Conservation (phyloP, 2,797 vertebrate genomes). For the Spheniscus humboldti region DNA sequence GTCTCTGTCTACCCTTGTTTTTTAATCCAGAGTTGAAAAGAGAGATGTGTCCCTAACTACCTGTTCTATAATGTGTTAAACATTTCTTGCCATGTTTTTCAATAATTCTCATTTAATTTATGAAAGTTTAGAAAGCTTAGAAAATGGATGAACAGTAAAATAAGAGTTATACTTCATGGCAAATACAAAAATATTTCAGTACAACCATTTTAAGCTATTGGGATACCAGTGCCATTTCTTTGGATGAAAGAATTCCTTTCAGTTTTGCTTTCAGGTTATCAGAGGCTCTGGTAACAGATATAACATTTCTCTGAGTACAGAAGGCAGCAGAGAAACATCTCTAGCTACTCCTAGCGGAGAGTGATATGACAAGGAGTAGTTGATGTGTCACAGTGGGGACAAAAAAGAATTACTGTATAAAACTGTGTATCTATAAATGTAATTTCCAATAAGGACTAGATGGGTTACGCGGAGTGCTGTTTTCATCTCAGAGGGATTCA, state of each 20-base stretch:
- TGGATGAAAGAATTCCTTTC: neutral
- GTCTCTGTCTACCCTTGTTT: neutral
- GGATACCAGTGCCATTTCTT: neutral
- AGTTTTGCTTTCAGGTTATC: neutral
- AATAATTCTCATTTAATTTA: neutral
- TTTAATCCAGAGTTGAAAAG: neutral
- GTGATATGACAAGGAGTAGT: neutral
- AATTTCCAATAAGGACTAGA: slow-evolving; percentile 2
- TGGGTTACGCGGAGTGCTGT: neutral
- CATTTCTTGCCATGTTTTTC: neutral
- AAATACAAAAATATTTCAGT: neutral
- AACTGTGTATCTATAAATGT: slow-evolving; percentile 6
- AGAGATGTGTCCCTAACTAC: neutral
- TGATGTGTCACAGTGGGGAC: neutral
- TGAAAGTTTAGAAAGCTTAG: neutral
- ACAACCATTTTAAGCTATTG: neutral
- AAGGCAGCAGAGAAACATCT: neutral
- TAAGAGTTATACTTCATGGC: neutral
- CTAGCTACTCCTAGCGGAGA: neutral
- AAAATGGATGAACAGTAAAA: neutral
- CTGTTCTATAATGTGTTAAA: neutral
- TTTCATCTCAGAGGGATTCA: neutral
- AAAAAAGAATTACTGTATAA: neutral
- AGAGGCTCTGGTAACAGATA: neutral
- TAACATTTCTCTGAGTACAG: neutral